phyloP scores from a whole-genome alignment of 1,140 invertebrate genomes.

The Apis cerana region DNA sequence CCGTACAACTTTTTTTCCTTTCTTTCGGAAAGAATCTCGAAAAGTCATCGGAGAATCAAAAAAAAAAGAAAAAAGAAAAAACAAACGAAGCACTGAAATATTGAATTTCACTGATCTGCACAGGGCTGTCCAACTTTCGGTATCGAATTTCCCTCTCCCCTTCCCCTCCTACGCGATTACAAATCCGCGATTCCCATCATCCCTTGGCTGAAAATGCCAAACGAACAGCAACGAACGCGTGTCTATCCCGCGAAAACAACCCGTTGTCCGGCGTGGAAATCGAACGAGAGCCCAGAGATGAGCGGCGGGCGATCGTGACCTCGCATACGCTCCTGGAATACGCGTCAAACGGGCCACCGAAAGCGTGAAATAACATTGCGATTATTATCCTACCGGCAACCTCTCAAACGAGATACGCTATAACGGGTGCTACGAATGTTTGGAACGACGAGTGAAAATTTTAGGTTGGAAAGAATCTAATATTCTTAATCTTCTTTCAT shows the following conservation, averaged over 20 bases:
- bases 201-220: not conserved
- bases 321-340: slow-evolving; percentile 60
- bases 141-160: not conserved
- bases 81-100: not conserved
- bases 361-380: slow-evolving; percentile 60
- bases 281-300: slow-evolving; percentile 6
- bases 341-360: slow-evolving; percentile 58
- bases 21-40: too few species aligned
- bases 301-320: slow-evolving; percentile 50
- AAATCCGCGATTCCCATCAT: not conserved
- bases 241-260: not conserved
- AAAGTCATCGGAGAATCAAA: too few species aligned
- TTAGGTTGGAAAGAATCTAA: too few species aligned
- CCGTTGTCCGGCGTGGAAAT: slow-evolving; percentile 8
- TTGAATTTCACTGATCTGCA: not conserved
- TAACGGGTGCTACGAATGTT: too few species aligned
- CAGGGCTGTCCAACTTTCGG: not conserved
- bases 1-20: too few species aligned
- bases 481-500: too few species aligned
- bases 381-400: slow-evolving; percentile 29
- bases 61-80: not conserved
- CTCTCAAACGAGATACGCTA: not conserved
- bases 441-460: too few species aligned
- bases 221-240: not conserved
- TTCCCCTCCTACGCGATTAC: not conserved